Evolutionary conservation across 2,888 invertebrate genomes (phyloP), one percentile per base, ranked within the genome.

Genomic region (Acanthacorydalis orientalis): DNA sequence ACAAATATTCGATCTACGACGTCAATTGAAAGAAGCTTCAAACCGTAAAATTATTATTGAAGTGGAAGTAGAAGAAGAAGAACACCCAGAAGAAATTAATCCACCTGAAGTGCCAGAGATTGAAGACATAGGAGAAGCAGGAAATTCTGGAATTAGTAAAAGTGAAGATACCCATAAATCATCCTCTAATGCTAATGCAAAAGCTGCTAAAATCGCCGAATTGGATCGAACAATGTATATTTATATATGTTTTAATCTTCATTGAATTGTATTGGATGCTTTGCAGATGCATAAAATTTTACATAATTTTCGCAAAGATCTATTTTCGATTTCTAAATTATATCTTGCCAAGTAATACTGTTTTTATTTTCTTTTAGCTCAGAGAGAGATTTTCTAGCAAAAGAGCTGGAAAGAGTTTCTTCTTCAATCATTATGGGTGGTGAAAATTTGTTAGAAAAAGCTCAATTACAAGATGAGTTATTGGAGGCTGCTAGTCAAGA

Each of bases 351-450:
- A n/a, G n/a, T 50, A 45, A 44, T 44, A 11, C 37, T 12, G 33
- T 16, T 43, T n/a, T 40, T 38, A 10, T 11, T 44, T 52, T 37
- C 11, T 10, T 57, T 53, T 50, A 74, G 75, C 53, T 67, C 69
- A 46, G 91, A 91, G 60, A 91, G 92, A 61, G 82, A 84, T 52
- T 80, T 82, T 45, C 63, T 96, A 6, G 75, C 83, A 49, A 82
- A 86, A 50, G 93, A 95, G 61, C 77, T 98, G 48, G 77, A 82
- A 52, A 83, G 85, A 7, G 75, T 98, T 44, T 93, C 97, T 64
- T 90, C 89, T 54, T 96, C 95, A 65, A 92, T 98, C 48, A 75
- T 98, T 16, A 90, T 97, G 0, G 98, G 98, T 0, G 98, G 98
- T 0, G 97, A 96, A 69, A 98, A 98, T 69, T 74, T 98, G 7